Conservation (phyloP, 2,888 invertebrate species). For the Oscheius myriophilus region DNA sequence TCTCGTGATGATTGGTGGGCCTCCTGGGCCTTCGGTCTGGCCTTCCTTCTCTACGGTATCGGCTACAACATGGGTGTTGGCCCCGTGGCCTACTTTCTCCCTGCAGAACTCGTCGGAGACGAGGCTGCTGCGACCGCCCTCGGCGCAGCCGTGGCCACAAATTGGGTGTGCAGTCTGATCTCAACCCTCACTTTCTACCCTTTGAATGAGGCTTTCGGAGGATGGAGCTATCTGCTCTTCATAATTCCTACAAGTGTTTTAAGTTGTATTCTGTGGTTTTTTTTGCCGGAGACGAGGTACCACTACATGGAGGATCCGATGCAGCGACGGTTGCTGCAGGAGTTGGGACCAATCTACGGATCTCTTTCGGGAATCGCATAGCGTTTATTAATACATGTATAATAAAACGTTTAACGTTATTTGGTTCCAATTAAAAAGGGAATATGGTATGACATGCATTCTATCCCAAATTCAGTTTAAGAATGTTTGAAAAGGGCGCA, state of each 20-base stretch:
- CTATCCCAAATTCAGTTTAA: too few relatives aligned
- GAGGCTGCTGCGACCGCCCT: slow-evolving; percentile 48
- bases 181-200: slow-evolving; percentile 61
- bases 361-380: slow-evolving; percentile 25
- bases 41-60: slow-evolving; percentile 63
- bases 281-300: slow-evolving; percentile 56
- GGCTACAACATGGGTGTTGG: slow-evolving; percentile 67
- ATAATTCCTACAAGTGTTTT: slow-evolving; percentile 60
- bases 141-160: slow-evolving; percentile 60
- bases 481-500: too few relatives aligned
- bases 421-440: too few relatives aligned
- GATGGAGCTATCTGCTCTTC: slow-evolving; percentile 65
- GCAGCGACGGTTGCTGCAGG: slow-evolving; percentile 40
- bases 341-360: slow-evolving; percentile 47
- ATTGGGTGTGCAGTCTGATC: slow-evolving; percentile 60
- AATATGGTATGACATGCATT: too few relatives aligned
- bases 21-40: slow-evolving; percentile 57
- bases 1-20: slow-evolving; percentile 53
- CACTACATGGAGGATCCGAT: slow-evolving; percentile 49
- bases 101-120: slow-evolving; percentile 59
- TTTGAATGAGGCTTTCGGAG: slow-evolving; percentile 52
- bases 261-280: slow-evolving; percentile 49
- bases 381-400: neutral
- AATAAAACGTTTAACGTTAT: too few relatives aligned
- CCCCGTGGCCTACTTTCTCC: slow-evolving; percentile 63